Evolutionary conservation across 2,797 vertebrate species (phyloP), one percentile per base, ranked within the genome.

Genomic region (Periparus ater): DNA sequence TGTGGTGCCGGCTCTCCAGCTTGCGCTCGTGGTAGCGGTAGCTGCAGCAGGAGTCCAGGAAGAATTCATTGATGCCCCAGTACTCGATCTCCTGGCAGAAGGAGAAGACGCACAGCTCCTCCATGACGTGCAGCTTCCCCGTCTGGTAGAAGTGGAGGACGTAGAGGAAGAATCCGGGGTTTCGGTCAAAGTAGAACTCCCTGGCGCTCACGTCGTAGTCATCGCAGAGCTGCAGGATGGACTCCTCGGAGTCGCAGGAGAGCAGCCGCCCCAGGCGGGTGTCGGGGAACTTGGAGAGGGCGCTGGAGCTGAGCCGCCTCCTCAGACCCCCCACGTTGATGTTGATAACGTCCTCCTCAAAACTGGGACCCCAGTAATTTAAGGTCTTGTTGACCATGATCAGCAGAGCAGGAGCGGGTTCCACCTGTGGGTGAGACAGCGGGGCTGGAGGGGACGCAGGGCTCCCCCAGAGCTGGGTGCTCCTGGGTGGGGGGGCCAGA

Each of bases 71-170:
- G 98, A 99, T 99, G 96, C 99, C 99, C 99, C 99, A 99, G 96
- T 99, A 99, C 96, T 99, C 99, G 2, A 99, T 99, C 98, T 99
- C 99, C 98, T 99, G 99, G 96, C 99, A 99, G 97, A 99, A 99
- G 95, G 99, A 99, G 97, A 99, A 99, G 93, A 99, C 99, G 4
- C 99, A 99, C 89, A 99, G 97, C 97, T 99, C 99, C 63, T 99
- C 99, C 98, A 99, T 99, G 96, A 99, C 98, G 36, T 99, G 99
- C 77, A 99, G 98, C 96, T 98, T 99, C 18, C 99, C 99, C 0
- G 99, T 99, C 97, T 99, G 99, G 96, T 99, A 99, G 95, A 99
- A 99, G 95, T 99, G 98, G 34, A 99, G 98, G 58, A 99, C 98
- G 2, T 99, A 99, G 15, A 99, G 98, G 89, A 99, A 99, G 88